Percentiles rank a stretch among this genome's conserved stretches.
Conservation (phyloP, 2,797 vertebrate genomes). For the Thamnophis elegans region DNA sequence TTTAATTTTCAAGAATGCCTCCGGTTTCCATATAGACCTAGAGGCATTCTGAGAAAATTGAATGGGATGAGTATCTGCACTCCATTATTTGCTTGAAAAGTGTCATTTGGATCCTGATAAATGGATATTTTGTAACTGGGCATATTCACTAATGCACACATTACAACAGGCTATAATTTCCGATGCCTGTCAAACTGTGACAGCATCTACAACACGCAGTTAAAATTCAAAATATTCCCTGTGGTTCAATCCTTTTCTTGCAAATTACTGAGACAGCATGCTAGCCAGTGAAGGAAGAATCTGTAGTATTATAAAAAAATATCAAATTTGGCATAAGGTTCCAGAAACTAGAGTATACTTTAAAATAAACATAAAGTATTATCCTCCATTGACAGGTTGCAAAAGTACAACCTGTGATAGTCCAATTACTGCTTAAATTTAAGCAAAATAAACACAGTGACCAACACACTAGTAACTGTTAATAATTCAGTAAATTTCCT, state of each 20-base stretch:
- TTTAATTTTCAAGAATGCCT: not conserved
- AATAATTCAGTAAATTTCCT: not conserved
- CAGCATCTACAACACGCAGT: not conserved
- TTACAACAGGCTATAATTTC: not conserved
- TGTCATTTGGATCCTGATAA: not conserved
- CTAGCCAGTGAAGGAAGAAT: not conserved
- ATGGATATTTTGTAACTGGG: not conserved
- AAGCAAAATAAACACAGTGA: not conserved
- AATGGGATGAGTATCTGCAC: not conserved
- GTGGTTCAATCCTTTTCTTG: not conserved
- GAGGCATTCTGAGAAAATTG: not conserved
- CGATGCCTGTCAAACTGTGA: not conserved
- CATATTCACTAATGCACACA: not conserved
- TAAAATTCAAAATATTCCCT: not conserved
- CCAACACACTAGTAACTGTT: not conserved
- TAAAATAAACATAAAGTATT: not conserved
- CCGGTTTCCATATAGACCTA: not conserved
- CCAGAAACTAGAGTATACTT: not conserved
- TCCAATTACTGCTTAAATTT: not conserved
- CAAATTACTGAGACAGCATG: not conserved
- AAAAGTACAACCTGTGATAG: not conserved
- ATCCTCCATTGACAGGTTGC: not conserved
- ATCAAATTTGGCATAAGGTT: not conserved
- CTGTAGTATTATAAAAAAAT: slow-evolving; percentile 1
- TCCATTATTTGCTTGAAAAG: not conserved